Base-by-base conservation (phyloP, 2,797 vertebrate genomes). In the Hippocampus kuda region DNA sequence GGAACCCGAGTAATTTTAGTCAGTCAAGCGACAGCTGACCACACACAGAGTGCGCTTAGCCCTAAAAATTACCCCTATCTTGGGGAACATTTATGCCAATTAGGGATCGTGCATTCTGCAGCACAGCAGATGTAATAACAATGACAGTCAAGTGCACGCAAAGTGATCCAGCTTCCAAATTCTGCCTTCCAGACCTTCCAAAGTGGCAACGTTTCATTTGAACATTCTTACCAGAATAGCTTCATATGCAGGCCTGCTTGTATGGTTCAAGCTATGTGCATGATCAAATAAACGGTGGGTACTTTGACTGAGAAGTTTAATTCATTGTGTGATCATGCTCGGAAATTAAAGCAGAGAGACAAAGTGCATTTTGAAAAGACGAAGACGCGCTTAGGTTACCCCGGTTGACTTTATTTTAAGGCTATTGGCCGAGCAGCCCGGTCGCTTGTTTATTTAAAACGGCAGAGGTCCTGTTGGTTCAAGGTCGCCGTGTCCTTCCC, bases 1-100 rank as follows among this genome's bases (percentile, higher is more conserved):
- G 77, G 73, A 48, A 78, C 72, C 70, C 11, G 1, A 79, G 82
- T 81, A 66, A 83, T 86, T 73, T 70, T 67, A 81, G 73, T 66
- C 77, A 77, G 70, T 61, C 75, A 60, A 68, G 51, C 76, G 34
- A 75, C 59, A 75, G 54, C 42, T 44, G 84, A 77, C 87, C 88
- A 87, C 87, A 88, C 88, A 85, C 86, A 85, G 77, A 74, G 76
- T 63, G 44, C 71, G 42, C 64, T 75, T 65, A 71, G 79, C 77
- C 79, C 76, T 72, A 74, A 83, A 80, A 81, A 87, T 85, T 83
- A 87, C 77, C 82, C 78, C 76, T 70, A 82, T 77, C 74, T 81
- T 75, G 76, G 72, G 56, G 68, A 66, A 72, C 74, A 64, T 81
- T 83, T 70, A 67, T 41, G 71, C 83, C 82, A 77, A 77, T 77